Conservation (phyloP, 2,797 vertebrate species). For the Chiloscyllium punctatum region DNA sequence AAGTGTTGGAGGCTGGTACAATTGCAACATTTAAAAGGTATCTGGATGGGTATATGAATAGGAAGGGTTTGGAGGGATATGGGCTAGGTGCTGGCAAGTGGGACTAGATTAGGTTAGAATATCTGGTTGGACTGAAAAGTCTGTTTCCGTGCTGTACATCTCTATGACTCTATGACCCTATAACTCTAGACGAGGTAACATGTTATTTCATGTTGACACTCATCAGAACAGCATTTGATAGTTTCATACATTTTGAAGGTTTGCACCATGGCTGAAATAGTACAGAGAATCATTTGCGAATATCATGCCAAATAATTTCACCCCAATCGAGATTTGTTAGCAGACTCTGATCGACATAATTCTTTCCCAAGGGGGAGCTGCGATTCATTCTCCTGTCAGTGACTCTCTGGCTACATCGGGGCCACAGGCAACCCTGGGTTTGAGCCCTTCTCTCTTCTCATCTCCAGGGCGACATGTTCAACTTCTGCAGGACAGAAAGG, state of each 20-base stretch:
- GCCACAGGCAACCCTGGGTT: conserved; percentile 41
- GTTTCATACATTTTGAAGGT: not conserved
- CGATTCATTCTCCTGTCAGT: not conserved
- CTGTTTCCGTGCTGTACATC: too few species aligned
- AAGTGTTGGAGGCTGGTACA: too few species aligned
- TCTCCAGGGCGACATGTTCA: conserved; percentile 46
- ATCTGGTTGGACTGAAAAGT: too few species aligned
- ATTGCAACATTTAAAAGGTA: too few species aligned
- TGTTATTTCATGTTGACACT: not conserved
- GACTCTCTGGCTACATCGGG: not conserved
- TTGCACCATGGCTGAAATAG: not conserved
- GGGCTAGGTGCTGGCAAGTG: too few species aligned
- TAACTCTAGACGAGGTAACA: not conserved
- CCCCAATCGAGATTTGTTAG: not conserved
- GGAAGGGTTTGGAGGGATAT: too few species aligned
- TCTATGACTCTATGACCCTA: too few species aligned
- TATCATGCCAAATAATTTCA: not conserved
- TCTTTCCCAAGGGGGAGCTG: not conserved
- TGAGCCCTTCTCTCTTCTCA: conserved; percentile 53
- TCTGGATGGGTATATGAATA: too few species aligned
- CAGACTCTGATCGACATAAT: not conserved
- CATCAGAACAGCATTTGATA: not conserved
- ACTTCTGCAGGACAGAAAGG: conserved; percentile 41
- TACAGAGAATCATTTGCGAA: not conserved
- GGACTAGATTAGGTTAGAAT: too few species aligned